Percentiles rank a stretch among this genome's conserved stretches.
These are phyloP conservation scores for Eupithecia exiguata DNA, from an alignment of 2,888 invertebrate genomes.

Conservation along the genomic window DNA sequence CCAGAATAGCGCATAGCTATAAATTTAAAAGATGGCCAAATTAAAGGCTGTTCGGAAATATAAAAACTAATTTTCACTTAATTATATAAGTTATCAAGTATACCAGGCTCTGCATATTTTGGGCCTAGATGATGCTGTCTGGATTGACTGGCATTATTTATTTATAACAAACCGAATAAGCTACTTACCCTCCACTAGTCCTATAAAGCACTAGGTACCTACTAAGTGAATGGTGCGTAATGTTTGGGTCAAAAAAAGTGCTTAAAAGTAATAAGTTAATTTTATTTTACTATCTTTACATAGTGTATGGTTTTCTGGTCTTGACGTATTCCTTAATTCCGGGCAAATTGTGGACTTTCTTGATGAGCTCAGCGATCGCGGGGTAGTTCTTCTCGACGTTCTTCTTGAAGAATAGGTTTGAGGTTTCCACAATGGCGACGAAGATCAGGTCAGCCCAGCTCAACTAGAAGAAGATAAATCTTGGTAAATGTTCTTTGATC, in stretches of 20 bases:
- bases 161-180: background rate
- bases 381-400: constrained; percentile 66
- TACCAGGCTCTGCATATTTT: background rate
- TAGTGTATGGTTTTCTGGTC: background rate
- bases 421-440: constrained; percentile 64
- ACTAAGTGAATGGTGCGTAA: too few species aligned
- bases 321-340: constrained; percentile 64
- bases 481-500: background rate
- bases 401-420: constrained; percentile 53
- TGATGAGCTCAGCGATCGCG: constrained; percentile 49
- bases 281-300: background rate
- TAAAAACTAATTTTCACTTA: background rate
- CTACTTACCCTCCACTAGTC: too few species aligned
- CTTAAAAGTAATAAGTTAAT: background rate
- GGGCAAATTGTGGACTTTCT: constrained; percentile 57
- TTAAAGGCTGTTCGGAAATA: background rate
- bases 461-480: constrained; percentile 54
- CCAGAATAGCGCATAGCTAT: background rate
- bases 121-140: background rate
- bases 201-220: too few species aligned
- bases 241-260: too few species aligned
- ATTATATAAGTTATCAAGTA: background rate
- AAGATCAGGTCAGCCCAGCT: constrained; percentile 73
- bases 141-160: background rate
- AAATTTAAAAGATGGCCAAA: background rate